These are phyloP conservation scores for Corbicula japonica DNA, from an alignment of 2,888 invertebrate genomes.

Conservation along the genomic window DNA sequence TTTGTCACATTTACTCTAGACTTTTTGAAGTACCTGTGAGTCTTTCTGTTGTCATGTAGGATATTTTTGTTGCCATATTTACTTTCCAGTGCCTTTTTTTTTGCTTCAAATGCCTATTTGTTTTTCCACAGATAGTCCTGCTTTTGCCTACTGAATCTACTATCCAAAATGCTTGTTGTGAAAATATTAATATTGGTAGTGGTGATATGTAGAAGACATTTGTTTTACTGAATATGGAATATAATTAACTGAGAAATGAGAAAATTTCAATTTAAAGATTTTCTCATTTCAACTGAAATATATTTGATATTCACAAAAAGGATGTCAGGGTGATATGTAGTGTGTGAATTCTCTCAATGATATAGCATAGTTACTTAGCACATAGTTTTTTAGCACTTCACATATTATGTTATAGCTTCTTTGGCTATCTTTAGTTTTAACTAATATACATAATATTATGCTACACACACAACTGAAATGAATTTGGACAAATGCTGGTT, in stretches of 20 bases:
- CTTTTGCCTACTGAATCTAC: slow-evolving; percentile 15
- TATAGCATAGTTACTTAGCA: too few relatives aligned
- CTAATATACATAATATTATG: too few relatives aligned
- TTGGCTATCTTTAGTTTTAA: slow-evolving; percentile 11
- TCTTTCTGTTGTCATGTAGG: slow-evolving; percentile 17
- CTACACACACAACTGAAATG: neutral
- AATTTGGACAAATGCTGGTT: slow-evolving; percentile 14
- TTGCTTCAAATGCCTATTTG: slow-evolving; percentile 19
- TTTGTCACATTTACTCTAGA: slow-evolving; percentile 20
- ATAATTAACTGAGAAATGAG: slow-evolving; percentile 7
- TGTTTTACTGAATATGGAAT: slow-evolving; percentile 9
- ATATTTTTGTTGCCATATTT: slow-evolving; percentile 12
- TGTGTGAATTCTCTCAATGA: too few relatives aligned
- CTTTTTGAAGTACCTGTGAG: slow-evolving; percentile 14
- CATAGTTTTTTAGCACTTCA: too few relatives aligned
- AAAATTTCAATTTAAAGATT: slow-evolving; percentile 4
- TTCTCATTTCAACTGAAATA: slow-evolving; percentile 5
- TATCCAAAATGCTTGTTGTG: slow-evolving; percentile 17
- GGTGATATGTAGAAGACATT: slow-evolving; percentile 6
- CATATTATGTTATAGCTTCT: too few relatives aligned
- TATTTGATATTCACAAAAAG: slow-evolving; percentile 6
- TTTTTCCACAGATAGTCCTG: neutral
- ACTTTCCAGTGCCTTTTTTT: slow-evolving; percentile 9
- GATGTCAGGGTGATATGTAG: too few relatives aligned
- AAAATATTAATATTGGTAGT: slow-evolving; percentile 3